Percentiles rank a stretch among this genome's conserved stretches.
Evolutionary conservation across 2,797 vertebrate species (phyloP).

Genomic region (Apogon hyalosoma): DNA sequence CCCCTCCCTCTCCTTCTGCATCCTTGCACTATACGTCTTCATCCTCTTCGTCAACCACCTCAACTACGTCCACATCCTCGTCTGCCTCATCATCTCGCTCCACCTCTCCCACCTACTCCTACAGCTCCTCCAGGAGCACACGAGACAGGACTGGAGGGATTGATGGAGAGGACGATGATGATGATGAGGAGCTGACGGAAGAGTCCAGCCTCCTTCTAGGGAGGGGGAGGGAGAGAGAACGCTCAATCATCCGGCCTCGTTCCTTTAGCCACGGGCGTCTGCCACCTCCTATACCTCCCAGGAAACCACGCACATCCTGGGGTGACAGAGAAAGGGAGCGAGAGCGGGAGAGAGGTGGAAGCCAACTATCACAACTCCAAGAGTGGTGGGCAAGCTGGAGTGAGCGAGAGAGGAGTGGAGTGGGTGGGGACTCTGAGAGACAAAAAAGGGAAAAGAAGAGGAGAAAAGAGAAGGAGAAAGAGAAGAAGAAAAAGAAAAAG

Average conservation of each 20-base stretch:
- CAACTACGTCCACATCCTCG: conserved; percentile 81
- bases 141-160: conserved; percentile 80
- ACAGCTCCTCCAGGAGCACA: conserved; percentile 84
- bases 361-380: conserved; percentile 86
- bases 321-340: conserved; percentile 89
- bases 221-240: conserved; percentile 80
- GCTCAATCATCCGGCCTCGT: conserved; percentile 82
- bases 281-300: conserved; percentile 86
- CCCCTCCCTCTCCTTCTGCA: conserved; percentile 84
- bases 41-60: conserved; percentile 81
- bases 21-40: conserved; percentile 85
- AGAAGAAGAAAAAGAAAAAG: conserved; percentile 85
- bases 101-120: conserved; percentile 84
- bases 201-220: conserved; percentile 88
- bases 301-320: conserved; percentile 85
- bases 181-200: conserved; percentile 85
- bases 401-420: conserved; percentile 81
- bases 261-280: conserved; percentile 84
- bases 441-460: conserved; percentile 83
- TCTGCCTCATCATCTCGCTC: conserved; percentile 85
- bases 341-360: conserved; percentile 83
- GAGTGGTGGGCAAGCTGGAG: conserved; percentile 88
- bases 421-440: conserved; percentile 73
- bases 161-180: conserved; percentile 85
- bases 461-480: conserved; percentile 85